phyloP scores from a whole-genome alignment of 2,797 vertebrate genomes.

The Enteromius thamalakanensis region DNA sequence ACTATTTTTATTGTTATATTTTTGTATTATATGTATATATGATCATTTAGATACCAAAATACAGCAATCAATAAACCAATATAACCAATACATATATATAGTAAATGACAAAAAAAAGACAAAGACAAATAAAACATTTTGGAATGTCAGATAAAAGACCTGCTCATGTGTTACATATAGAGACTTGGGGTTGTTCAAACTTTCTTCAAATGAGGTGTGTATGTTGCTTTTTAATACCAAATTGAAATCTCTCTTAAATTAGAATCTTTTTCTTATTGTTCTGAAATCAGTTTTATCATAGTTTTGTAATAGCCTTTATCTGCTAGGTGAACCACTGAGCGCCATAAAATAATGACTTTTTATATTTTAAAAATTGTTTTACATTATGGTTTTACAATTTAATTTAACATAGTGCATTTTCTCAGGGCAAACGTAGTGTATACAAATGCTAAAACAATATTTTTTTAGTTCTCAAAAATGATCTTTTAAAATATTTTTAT shows the following conservation, averaged over 20 bases:
- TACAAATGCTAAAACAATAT: background rate
- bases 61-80: background rate
- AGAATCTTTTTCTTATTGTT: background rate
- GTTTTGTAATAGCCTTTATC: background rate
- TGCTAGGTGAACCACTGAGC: background rate
- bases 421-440: background rate
- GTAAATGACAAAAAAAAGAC: background rate
- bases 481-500: background rate
- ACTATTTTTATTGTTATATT: background rate
- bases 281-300: background rate
- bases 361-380: background rate
- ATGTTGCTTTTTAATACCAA: background rate
- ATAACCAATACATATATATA: too few relatives aligned
- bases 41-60: background rate
- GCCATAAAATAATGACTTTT: background rate
- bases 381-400: background rate
- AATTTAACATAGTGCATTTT: background rate
- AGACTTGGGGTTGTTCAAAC: background rate
- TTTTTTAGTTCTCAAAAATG: too few relatives aligned
- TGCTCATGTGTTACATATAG: background rate
- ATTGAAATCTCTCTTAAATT: background rate
- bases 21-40: background rate
- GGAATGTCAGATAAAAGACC: background rate
- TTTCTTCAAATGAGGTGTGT: background rate
- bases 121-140: background rate